Percentiles rank a stretch among this genome's conserved stretches.
phyloP scores from a whole-genome alignment of 1,140 invertebrate species.

The Adelges cooleyi region DNA sequence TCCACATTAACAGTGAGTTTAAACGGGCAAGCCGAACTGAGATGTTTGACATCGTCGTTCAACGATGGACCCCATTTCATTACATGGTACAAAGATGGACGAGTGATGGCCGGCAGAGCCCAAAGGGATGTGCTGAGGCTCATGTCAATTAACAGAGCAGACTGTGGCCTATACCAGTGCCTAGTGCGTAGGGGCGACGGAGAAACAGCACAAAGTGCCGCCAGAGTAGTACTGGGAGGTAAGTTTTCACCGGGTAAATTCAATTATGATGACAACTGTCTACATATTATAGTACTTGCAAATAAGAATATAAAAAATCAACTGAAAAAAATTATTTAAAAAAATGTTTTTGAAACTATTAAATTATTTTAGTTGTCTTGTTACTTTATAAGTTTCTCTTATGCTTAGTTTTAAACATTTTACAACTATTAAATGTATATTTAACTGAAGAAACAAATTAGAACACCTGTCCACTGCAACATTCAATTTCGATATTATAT shows the following conservation, averaged over 20 bases:
- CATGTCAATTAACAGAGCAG: conserved; percentile 57
- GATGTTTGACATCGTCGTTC: conserved; percentile 46
- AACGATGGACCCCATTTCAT: conserved; percentile 33
- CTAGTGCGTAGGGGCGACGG: conserved; percentile 59
- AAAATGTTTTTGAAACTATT: too few species aligned
- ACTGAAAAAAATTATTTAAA: too few species aligned
- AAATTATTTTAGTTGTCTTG: too few species aligned
- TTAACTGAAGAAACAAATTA: too few species aligned
- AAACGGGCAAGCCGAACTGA: conserved; percentile 61
- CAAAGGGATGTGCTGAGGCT: conserved; percentile 52
- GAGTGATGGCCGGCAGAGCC: conserved; percentile 51
- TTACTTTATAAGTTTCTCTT: too few species aligned
- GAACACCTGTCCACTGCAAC: too few species aligned
- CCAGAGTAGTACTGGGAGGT: conserved; percentile 71
- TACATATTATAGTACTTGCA: too few species aligned
- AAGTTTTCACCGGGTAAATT: conserved; percentile 35
- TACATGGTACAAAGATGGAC: conserved; percentile 62
- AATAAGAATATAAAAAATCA: too few species aligned
- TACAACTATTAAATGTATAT: too few species aligned
- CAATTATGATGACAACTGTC: too few species aligned
- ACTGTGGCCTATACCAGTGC: conserved; percentile 78
- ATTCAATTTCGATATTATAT: too few species aligned
- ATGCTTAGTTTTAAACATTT: too few species aligned
- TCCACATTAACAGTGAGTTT: conserved; percentile 60
- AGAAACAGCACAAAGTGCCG: conserved; percentile 66